Percentiles rank a stretch among this genome's conserved stretches.
phyloP scores from a whole-genome alignment of 2,113 vertebrate species.

The Caretta caretta region DNA sequence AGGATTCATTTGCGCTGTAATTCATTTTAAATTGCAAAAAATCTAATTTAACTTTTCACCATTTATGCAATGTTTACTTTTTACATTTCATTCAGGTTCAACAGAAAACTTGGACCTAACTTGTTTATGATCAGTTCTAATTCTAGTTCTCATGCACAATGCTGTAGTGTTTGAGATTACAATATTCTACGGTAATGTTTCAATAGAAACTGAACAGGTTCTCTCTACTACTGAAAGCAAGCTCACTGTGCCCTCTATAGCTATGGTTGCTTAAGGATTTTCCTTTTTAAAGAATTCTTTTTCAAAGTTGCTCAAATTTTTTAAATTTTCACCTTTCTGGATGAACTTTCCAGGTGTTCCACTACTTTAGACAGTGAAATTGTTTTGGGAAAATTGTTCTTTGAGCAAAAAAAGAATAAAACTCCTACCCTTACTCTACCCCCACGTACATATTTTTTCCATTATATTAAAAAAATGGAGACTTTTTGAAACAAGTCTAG shows the following conservation, averaged over 20 bases:
- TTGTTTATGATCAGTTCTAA: neutral
- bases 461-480: neutral
- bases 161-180: neutral
- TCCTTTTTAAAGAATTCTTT: neutral
- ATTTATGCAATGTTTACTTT: neutral
- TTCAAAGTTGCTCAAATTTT: neutral
- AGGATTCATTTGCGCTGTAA: neutral
- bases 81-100: neutral
- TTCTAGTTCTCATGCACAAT: neutral
- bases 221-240: neutral
- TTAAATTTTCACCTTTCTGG: neutral
- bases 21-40: constrained; percentile 11
- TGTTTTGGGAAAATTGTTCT: neutral
- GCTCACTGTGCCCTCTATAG: neutral
- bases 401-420: neutral
- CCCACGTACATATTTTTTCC: neutral
- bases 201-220: neutral
- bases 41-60: neutral
- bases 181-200: neutral
- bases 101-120: neutral
- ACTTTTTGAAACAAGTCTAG: neutral
- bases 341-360: neutral
- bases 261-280: neutral
- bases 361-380: neutral
- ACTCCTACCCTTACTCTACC: neutral